Percentiles rank a stretch among this genome's conserved stretches.
These are phyloP conservation scores for Helicoverpa assulta DNA, from an alignment of 2,888 invertebrate species.

Conservation along the genomic window DNA sequence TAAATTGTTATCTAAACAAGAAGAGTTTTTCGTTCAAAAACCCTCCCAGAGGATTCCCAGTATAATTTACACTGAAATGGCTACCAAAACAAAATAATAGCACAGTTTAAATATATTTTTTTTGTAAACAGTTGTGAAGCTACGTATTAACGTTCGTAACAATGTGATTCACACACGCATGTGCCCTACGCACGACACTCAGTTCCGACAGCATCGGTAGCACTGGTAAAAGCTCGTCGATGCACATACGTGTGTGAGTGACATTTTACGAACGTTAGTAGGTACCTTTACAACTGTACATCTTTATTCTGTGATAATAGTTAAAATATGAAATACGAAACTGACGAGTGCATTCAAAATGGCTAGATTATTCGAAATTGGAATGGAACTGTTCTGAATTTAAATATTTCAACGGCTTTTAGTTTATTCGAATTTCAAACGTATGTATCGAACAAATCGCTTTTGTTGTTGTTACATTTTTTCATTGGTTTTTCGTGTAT, in stretches of 20 bases:
- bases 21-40: not conserved
- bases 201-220: too few relatives aligned
- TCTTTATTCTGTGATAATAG: too few relatives aligned
- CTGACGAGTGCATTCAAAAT: slow-evolving; percentile 19
- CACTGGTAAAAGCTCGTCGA: too few relatives aligned
- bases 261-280: too few relatives aligned
- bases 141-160: too few relatives aligned
- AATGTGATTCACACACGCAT: too few relatives aligned
- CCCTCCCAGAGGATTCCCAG: not conserved
- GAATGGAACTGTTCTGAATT: slow-evolving; percentile 32
- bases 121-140: too few relatives aligned
- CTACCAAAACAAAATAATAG: slow-evolving; percentile 3
- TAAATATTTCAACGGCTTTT: slow-evolving; percentile 15
- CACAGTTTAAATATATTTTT: not conserved
- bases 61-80: not conserved
- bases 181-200: too few relatives aligned
- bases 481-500: not conserved
- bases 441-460: not conserved
- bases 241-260: too few relatives aligned
- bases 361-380: slow-evolving; percentile 38
- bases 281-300: too few relatives aligned
- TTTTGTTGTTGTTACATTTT: not conserved
- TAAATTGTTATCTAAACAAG: not conserved
- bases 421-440: slow-evolving; percentile 31
- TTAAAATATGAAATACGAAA: slow-evolving; percentile 9